Evolutionary conservation across 2,888 invertebrate species (phyloP).

Genomic region (Theodoxus fluviatilis): DNA sequence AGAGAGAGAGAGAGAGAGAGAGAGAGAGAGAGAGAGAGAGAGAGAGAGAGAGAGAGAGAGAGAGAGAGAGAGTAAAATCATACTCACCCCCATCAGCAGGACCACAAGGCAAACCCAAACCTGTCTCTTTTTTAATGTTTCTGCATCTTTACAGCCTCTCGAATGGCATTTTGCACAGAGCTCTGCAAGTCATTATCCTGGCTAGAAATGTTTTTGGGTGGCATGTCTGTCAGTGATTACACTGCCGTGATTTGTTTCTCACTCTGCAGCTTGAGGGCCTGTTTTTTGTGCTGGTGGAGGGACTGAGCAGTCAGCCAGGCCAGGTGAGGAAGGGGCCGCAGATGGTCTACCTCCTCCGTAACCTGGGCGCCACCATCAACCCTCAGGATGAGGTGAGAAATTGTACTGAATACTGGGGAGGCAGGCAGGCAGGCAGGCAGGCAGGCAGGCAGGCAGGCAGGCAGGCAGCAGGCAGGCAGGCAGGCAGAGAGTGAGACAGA

Average conservation of each 20-base stretch:
- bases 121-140: no score
- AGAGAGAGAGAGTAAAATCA: slow-evolving; percentile 5
- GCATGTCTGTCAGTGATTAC: not conserved
- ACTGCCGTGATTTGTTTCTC: not conserved
- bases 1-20: not conserved
- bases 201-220: not conserved
- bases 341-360: slow-evolving; percentile 42
- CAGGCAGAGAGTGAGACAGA: no score
- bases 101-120: slow-evolving; percentile 12
- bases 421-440: no score
- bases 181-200: no score
- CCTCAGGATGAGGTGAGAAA: slow-evolving; percentile 38
- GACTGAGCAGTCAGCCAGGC: slow-evolving; percentile 25
- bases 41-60: slow-evolving; percentile 5
- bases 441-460: no score
- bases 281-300: slow-evolving; percentile 33
- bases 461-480: no score
- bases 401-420: no score
- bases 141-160: no score
- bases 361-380: slow-evolving; percentile 46
- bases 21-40: not conserved
- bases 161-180: no score
- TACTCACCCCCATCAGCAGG: no score
- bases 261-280: slow-evolving; percentile 29
- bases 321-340: slow-evolving; percentile 31